Evolutionary conservation across 2,888 invertebrate species (phyloP), one percentile per base, ranked within the genome.

Genomic region (Cremastinae sp.): DNA sequence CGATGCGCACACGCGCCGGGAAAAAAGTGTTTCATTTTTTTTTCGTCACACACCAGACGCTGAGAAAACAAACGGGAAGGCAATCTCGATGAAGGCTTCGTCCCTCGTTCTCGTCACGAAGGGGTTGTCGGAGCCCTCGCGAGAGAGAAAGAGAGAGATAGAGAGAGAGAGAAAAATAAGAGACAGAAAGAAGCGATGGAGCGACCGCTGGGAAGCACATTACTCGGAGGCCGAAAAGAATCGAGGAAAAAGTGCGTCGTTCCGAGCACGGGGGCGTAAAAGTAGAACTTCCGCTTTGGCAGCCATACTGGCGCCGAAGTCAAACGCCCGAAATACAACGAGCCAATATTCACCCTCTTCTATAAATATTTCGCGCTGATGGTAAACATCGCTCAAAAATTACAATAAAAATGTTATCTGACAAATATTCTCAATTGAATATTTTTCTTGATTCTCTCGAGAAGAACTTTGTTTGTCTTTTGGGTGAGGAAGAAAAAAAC

Each of bases 201-300:
- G 74, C 62, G 61, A 75, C 62, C 41, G 59, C 9, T 35, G 39
- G 47, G 14, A 22, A 51, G 35, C 8, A 18, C 56, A 22, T 12
- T 14, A 28, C 16, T 76, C 72, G 66, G 65, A 37, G 69, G 37
- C 53, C 43, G 65, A 73, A 71, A 55, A 76, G 73, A 35, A 47
- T 35, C 1, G 45, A 53, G 37, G 79, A 39, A 55, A 69, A 66
- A 70, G 51, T 70, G 77, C 77, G 74, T 74, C 59, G 70, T 41
- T 20, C 80, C 78, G 84, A 80, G 79, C 10, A 53, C 55, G 56
- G 82, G 79, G 82, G 84, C 83, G 84, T 87, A 86, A 88, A 87
- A 88, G 88, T 86, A 87, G 88, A 84, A 86, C 88, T 88, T 88
- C 88, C 89, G 88, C 81, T 86, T 79, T 81, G 81, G 81, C 85